Base-by-base conservation (phyloP, 2,797 vertebrate species). In the Muscicapa striata region DNA sequence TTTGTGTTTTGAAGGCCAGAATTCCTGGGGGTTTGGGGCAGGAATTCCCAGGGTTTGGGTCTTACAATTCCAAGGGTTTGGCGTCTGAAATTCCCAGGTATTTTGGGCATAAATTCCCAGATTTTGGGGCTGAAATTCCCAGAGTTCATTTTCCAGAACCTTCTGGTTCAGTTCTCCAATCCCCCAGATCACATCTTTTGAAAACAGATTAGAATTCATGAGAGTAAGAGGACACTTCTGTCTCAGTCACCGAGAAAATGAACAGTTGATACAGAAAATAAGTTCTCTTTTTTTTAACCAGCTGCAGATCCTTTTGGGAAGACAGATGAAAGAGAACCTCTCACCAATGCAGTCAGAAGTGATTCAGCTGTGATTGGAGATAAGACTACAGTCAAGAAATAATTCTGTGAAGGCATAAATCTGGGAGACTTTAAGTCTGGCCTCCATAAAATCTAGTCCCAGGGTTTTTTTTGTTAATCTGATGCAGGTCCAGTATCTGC, bases 291-390 rank as follows among this genome's bases (percentile, higher is more conserved):
- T n/a, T n/a, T n/a, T n/a, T n/a, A n/a, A n/a, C 77, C n/a, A n/a
- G n/a, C 74, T 97, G 48, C 94, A 98, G 98, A 98, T 97, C 93
- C 97, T 49, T 98, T 98, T 83, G 98, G 97, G 74, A 98, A 98
- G 89, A 95, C 90, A 24, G 98, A 98, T 97, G 99, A 98, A 67
- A 98, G 98, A 87, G 98, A 98, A 76, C 98, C 98, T 83, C 97
- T 97, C 68, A 98, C 97, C 82, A 98, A 98, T 55, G 98, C 98
- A 66, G 97, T 98, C 93, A 98, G 98, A 96, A 99, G 98, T 27
- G 99, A 99, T 95, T 98, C 98, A 41, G 98, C 98, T 49, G 97
- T 99, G 90, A 99, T 99, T 91, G 98, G 99, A 99, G 99, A 99
- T 99, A 98, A 98, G 45, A 75, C 69, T 59, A 36, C 49, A 43